Base-by-base conservation (phyloP, 1,140 invertebrate genomes). In the Dendrolimus kikuchii region DNA sequence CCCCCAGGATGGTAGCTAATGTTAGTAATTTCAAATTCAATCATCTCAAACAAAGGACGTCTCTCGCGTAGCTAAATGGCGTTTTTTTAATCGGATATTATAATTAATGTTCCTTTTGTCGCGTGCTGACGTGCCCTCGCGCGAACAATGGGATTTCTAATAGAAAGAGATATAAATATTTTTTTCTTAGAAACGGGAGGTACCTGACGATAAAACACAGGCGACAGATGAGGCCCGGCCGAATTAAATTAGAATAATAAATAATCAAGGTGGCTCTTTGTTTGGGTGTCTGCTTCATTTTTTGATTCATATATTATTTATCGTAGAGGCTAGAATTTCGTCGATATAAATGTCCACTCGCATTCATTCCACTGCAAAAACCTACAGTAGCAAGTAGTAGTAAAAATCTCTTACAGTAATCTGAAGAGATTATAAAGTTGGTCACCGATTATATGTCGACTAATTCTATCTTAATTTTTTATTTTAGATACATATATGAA, bases 51-150 rank as follows among this genome's bases (percentile, higher is more conserved):
- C 82, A 86, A 86, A 83, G 71, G 62, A 69, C 66, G 64, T 70
- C 73, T 76, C 73, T 71, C 67, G 71, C 77, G 68, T 71, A 71
- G 66, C 83, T 85, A 87, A 88, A 88, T 87, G 78, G 79, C 84
- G 77, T 62, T 86, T 88, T 88, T 87, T 86, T 86, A 87, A 88
- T 88, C 87, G 84, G 83, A 88, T 88, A 88, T 88, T 87, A 88
- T 88, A 88, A 88, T 88, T 88, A 88, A 88, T 88, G 87, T 87
- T 77, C 78, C 81, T 87, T 87, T 87, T 86, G 85, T 81, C 78
- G 77, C 86, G 76, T 77, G 78, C 75, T 86, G 82, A 84, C 81
- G 74, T 72, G 70, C 78, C 76, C 80, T 77, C 73, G 75, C 73
- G 71, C 74, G 76, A 86, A 86, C 82, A 86, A 86, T 86, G 71